phyloP scores from a whole-genome alignment of 2,113 vertebrate genomes.

The Hymenochirus boettgeri region DNA sequence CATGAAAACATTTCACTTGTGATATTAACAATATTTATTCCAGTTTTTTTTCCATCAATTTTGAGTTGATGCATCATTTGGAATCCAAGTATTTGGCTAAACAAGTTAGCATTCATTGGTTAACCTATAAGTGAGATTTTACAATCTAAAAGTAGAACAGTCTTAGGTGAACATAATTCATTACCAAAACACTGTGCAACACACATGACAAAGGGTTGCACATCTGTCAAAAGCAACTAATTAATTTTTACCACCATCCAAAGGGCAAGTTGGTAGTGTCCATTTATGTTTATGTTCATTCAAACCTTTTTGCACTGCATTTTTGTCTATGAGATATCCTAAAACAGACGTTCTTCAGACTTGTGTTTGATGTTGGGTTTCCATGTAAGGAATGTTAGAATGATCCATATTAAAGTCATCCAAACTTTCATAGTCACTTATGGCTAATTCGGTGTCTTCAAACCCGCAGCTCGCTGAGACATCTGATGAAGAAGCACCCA shows the following conservation, averaged over 20 bases:
- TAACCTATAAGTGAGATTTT: too few species aligned
- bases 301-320: slow-evolving; percentile 12
- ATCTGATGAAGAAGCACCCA: slow-evolving; percentile 78
- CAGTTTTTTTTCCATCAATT: not conserved
- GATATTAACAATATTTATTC: not conserved
- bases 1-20: too few species aligned
- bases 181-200: slow-evolving; percentile 42
- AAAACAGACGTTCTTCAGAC: slow-evolving; percentile 61
- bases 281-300: too few species aligned
- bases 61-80: not conserved
- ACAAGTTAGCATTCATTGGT: too few species aligned
- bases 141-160: too few species aligned
- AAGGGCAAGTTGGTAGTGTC: too few species aligned
- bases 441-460: slow-evolving; percentile 73
- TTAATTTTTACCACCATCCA: too few species aligned
- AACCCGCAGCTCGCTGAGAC: slow-evolving; percentile 68
- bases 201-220: too few species aligned
- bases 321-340: slow-evolving; percentile 13
- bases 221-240: too few species aligned
- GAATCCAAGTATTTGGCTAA: too few species aligned
- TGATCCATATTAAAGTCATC: slow-evolving; percentile 72
- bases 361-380: slow-evolving; percentile 91
- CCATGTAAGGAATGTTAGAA: slow-evolving; percentile 67
- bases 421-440: slow-evolving; percentile 80
- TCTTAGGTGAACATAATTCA: too few species aligned